These are phyloP conservation scores for Pipistrellus pipistrellus DNA, from an alignment of 2,797 vertebrate genomes.

Conservation along the genomic window DNA sequence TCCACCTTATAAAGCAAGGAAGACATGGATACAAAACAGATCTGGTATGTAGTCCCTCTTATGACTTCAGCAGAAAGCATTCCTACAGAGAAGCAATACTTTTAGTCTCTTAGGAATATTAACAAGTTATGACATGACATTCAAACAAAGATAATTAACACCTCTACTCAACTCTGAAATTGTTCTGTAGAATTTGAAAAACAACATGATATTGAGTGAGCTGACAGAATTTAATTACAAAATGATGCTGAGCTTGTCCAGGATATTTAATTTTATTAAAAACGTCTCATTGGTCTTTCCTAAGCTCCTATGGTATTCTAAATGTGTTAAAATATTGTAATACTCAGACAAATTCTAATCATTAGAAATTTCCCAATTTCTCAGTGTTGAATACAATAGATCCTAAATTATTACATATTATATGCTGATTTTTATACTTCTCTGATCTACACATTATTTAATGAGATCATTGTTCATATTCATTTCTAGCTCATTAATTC, in stretches of 20 bases:
- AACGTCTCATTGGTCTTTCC: conserved; percentile 2
- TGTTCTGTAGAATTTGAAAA: conserved; percentile 66
- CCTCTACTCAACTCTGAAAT: conserved; percentile 71
- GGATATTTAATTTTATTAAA: conserved; percentile 59
- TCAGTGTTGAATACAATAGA: neutral
- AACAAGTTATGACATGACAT: conserved; percentile 75
- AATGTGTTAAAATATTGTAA: conserved; percentile 25
- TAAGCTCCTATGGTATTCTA: neutral
- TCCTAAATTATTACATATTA: neutral
- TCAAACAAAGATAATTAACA: conserved; percentile 77
- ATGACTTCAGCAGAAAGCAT: conserved; percentile 9
- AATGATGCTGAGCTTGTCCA: conserved; percentile 52
- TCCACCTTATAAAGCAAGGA: conserved; percentile 22
- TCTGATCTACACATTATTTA: neutral
- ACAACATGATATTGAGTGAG: conserved; percentile 64
- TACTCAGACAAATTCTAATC: neutral
- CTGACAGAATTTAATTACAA: conserved; percentile 72
- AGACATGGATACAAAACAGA: neutral
- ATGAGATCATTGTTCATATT: conserved; percentile 22
- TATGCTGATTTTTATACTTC: conserved; percentile 26
- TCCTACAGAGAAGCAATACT: conserved; percentile 42
- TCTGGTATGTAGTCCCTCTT: neutral
- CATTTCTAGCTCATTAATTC: neutral
- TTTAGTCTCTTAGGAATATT: conserved; percentile 64
- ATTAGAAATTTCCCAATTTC: neutral